phyloP scores from a whole-genome alignment of 2,113 vertebrate species.

The Oryzias woworae region DNA sequence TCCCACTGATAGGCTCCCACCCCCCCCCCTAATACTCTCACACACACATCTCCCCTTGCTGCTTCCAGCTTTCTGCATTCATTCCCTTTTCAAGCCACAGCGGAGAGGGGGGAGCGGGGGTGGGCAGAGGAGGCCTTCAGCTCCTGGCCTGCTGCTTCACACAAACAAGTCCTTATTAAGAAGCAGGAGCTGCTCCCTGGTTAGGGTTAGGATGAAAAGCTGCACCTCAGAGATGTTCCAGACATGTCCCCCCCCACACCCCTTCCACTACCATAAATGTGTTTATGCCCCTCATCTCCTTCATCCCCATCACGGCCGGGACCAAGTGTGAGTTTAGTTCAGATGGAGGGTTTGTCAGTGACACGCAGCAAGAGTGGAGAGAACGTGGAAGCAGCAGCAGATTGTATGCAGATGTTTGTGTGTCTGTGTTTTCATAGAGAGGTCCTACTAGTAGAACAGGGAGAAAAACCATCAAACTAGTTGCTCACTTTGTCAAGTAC shows the following conservation, averaged over 20 bases:
- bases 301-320: neutral
- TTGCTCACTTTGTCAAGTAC: too few species aligned
- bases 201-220: neutral
- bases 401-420: too few species aligned
- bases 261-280: neutral
- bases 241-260: neutral
- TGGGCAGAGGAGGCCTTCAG: conserved; percentile 27
- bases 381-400: too few species aligned
- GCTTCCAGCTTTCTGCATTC: conserved; percentile 47
- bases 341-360: too few species aligned
- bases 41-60: conserved; percentile 1
- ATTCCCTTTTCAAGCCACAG: conserved; percentile 82
- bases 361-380: too few species aligned
- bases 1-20: conserved; percentile 65
- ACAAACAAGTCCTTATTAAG: conserved; percentile 64
- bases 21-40: conserved; percentile 2
- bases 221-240: neutral
- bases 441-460: too few species aligned
- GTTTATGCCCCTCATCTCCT: neutral
- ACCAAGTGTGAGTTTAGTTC: neutral
- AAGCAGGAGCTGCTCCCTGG: conserved; percentile 22
- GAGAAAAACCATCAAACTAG: too few species aligned
- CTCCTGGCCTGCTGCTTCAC: conserved; percentile 6
- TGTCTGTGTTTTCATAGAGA: too few species aligned
- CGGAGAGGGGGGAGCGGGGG: conserved; percentile 64